phyloP scores from a whole-genome alignment of 2,113 vertebrate species.

The Actenoides lindsayi region DNA sequence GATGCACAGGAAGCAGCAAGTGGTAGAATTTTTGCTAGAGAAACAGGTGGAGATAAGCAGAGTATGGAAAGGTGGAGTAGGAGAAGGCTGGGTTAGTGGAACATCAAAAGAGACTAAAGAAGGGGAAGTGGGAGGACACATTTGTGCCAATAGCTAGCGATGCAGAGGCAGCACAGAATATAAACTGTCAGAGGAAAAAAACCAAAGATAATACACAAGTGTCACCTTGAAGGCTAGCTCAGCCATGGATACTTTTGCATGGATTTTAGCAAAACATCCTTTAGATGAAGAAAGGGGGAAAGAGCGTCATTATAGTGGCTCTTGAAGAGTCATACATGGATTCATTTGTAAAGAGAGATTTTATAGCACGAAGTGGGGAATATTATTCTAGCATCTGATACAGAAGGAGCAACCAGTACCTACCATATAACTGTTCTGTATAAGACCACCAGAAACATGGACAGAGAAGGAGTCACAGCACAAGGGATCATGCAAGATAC shows the following conservation, averaged over 20 bases:
- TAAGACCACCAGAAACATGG: not conserved
- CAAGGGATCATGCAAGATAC: not conserved
- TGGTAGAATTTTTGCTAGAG: not conserved
- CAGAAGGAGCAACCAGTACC: not conserved
- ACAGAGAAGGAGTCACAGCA: not conserved
- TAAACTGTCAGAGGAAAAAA: not conserved
- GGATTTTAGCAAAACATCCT: not conserved
- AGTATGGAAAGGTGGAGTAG: not conserved
- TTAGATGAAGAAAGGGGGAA: rapidly evolving
- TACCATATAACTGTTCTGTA: not conserved
- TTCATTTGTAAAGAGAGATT: not conserved
- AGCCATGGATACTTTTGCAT: not conserved
- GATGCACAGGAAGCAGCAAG: not conserved
- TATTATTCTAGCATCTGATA: not conserved
- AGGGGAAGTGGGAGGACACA: not conserved
- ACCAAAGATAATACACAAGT: not conserved
- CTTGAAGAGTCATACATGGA: not conserved
- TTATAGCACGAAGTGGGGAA: not conserved
- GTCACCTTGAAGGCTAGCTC: not conserved
- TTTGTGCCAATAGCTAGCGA: not conserved
- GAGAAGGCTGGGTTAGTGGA: not conserved
- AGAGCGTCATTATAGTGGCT: not conserved
- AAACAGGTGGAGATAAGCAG: not conserved
- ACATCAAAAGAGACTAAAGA: not conserved
- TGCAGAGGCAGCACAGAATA: not conserved